Evolutionary conservation across 2,888 invertebrate species (phyloP), one percentile per base, ranked within the genome.

Genomic region (Smittia aterrima): DNA sequence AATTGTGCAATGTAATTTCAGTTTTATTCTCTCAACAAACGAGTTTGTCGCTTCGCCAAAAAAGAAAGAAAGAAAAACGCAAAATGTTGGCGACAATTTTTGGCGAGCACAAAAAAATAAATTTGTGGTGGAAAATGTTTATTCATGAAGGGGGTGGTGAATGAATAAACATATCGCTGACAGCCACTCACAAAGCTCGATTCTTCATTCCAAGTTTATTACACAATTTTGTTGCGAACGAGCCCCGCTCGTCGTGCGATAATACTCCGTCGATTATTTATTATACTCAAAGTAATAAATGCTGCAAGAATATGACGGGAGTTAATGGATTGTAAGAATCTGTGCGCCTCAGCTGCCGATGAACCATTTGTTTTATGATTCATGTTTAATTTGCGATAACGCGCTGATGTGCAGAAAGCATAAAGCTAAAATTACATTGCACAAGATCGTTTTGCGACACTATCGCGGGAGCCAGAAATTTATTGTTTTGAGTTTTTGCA

Each of bases 351-450:
- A n/a, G 24, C 47, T 24, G 24, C 11, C 22, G 13, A 16, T 27
- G 32, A 67, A 22, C 67, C 70, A 70, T 70, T 70, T 70, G 70
- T 70, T 70, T 70, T 70, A 70, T 70, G 70, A 70, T 70, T 70
- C 70, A 70, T 70, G 70, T 53, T 54, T 20, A 54, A 54, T 70
- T 27, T 53, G 32, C 53, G 70, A 70, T 70, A 70, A 54, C 25
- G 47, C 27, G 18, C 47, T 32, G 41, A 53, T 24, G 27, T 70
- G 25, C 24, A 68, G 22, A 22, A 27, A 16, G 53, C 18, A 18
- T 47, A 16, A 47, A 47, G 18, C 58, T 25, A 11, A 64, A 64
- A 64, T 64, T 64, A 58, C 58, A 58, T 58, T 58, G 58, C 58
- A 58, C 22, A 22, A 20, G 18, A 58, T 47, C 38, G 38, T 11